These are phyloP conservation scores for Sakesphorus luctuosus DNA, from an alignment of 2,113 vertebrate genomes.

Conservation along the genomic window DNA sequence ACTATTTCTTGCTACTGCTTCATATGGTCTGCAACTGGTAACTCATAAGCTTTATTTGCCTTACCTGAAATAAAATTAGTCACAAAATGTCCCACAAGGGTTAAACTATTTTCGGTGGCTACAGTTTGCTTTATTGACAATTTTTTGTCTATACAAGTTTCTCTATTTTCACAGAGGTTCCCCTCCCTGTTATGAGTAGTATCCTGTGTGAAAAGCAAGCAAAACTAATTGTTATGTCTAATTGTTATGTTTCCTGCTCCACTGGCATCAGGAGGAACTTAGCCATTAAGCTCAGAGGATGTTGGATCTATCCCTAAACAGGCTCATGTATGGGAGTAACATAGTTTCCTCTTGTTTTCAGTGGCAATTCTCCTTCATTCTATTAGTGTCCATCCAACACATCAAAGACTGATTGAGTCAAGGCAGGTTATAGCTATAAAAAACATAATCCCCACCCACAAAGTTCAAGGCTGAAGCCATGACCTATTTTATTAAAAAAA, in stretches of 20 bases:
- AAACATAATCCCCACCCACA: background rate
- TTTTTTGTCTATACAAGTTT: background rate
- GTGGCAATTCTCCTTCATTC: background rate
- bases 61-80: background rate
- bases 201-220: background rate
- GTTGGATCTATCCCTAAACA: background rate
- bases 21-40: background rate
- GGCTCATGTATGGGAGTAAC: background rate
- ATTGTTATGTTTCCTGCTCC: slow-evolving; percentile 11
- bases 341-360: slow-evolving; percentile 19
- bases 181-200: background rate
- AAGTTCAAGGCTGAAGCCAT: background rate
- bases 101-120: background rate
- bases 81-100: background rate
- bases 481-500: slow-evolving; percentile 1
- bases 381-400: background rate
- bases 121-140: background rate
- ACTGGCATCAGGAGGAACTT: background rate
- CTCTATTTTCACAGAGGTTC: background rate
- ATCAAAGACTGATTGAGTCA: slow-evolving; percentile 7
- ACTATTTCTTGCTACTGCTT: background rate
- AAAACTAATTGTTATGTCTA: background rate
- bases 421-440: background rate
- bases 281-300: background rate
- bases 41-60: background rate